These are phyloP conservation scores for Pristionchus fissidentatus DNA, from an alignment of 2,888 invertebrate genomes.

Conservation along the genomic window DNA sequence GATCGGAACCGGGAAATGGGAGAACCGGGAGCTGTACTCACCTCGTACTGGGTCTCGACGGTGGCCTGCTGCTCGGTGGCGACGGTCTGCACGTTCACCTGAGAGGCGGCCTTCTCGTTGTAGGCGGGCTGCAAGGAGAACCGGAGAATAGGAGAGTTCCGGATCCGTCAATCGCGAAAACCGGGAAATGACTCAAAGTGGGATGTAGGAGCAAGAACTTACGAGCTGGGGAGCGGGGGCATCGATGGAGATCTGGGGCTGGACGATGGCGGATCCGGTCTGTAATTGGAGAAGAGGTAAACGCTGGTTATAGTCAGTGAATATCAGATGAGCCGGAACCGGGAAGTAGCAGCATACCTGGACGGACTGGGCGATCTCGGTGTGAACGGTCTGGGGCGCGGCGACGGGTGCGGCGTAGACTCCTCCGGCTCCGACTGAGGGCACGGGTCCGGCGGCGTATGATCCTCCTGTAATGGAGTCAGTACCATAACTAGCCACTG, in stretches of 20 bases:
- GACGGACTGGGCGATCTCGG: slow-evolving; percentile 50
- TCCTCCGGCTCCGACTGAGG: slow-evolving; percentile 45
- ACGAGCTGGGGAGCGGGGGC: slow-evolving; percentile 38
- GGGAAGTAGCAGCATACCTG: slow-evolving; percentile 45
- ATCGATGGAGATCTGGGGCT: slow-evolving; percentile 48
- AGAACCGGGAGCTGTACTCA: background rate
- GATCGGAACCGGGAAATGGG: background rate
- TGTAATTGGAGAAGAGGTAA: too few relatives aligned
- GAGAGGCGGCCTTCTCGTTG: slow-evolving; percentile 33
- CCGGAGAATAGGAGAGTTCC: slow-evolving; percentile 15
- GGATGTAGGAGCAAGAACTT: background rate
- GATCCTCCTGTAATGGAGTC: slow-evolving; percentile 20
- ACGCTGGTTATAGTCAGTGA: background rate
- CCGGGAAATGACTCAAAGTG: background rate
- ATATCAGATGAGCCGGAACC: background rate
- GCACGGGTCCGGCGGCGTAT: slow-evolving; percentile 40
- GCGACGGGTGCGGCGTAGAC: slow-evolving; percentile 33
- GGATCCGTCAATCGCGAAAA: too few relatives aligned
- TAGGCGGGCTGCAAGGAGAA: slow-evolving; percentile 40
- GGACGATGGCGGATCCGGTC: slow-evolving; percentile 43
- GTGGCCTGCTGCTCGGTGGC: slow-evolving; percentile 14
- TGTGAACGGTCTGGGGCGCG: slow-evolving; percentile 16
- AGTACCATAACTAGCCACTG: background rate
- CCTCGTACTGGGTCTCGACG: slow-evolving; percentile 41
- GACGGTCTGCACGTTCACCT: slow-evolving; percentile 49